Conservation (phyloP, 30 jellyfish, hydroid and myxozoan species). For the Chironex yamaguchii region DNA sequence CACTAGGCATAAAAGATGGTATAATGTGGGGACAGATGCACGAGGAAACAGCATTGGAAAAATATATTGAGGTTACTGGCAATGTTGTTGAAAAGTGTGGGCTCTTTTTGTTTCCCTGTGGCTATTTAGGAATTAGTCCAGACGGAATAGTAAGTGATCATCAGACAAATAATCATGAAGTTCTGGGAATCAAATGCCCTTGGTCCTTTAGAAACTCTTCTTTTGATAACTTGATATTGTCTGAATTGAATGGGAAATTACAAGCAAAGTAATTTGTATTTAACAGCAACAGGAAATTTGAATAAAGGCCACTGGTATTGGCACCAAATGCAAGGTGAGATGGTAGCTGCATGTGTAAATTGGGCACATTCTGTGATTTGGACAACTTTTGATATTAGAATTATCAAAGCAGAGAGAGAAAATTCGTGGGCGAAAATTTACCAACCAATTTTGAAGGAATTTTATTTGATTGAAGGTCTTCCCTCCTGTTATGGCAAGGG, state of each 20-base stretch:
- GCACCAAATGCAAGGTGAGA: constrained; percentile 51
- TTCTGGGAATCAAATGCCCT: constrained; percentile 44
- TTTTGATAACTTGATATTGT: background rate
- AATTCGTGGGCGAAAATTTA: constrained; percentile 1
- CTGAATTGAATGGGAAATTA: background rate
- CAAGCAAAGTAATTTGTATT: background rate
- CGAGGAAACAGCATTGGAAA: constrained; percentile 15
- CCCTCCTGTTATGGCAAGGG: constrained; percentile 1
- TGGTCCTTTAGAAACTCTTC: constrained; percentile 20
- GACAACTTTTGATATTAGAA: constrained; percentile 15
- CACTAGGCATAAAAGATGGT: background rate
- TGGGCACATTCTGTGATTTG: constrained; percentile 69
- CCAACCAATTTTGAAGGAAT: constrained; percentile 2
- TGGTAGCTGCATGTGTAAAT: constrained; percentile 37
- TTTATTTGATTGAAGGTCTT: constrained; percentile 6
- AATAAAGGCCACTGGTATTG: background rate
- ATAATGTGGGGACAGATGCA: constrained; percentile 56
- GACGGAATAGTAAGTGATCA: constrained; percentile 31
- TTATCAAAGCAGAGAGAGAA: constrained; percentile 32
- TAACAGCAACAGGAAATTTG: background rate
- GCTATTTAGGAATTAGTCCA: constrained; percentile 45
- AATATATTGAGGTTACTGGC: constrained; percentile 14
- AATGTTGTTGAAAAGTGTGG: constrained; percentile 43
- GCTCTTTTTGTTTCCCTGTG: constrained; percentile 44
- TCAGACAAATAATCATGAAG: constrained; percentile 4